phyloP scores from a whole-genome alignment of 2,113 vertebrate species.

The Phylloscopus trochiloides region DNA sequence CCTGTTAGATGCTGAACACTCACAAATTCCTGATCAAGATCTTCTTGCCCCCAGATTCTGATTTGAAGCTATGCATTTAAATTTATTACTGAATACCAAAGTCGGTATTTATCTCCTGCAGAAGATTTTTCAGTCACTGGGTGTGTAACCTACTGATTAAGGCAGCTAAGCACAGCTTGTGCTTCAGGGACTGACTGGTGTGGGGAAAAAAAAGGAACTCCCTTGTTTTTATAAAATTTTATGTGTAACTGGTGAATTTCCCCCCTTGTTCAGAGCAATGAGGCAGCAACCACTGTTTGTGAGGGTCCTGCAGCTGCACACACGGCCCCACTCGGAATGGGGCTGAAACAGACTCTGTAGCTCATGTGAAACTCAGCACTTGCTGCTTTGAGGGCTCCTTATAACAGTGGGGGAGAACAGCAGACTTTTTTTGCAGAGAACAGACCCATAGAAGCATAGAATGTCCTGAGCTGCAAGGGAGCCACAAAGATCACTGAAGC shows the following conservation, averaged over 20 bases:
- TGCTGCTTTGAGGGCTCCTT: not conserved
- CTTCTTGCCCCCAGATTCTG: not conserved
- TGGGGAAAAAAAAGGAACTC: not conserved
- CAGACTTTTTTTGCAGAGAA: not conserved
- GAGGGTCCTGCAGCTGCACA: not conserved
- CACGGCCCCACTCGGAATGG: fast-evolving
- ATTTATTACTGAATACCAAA: not conserved
- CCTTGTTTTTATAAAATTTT: not conserved
- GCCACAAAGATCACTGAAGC: not conserved
- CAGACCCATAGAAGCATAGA: not conserved
- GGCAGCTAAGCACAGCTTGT: not conserved
- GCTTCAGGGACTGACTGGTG: not conserved
- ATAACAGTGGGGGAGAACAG: not conserved
- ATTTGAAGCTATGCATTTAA: not conserved
- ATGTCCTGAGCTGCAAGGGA: not conserved
- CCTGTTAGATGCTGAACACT: not conserved
- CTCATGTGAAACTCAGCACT: not conserved
- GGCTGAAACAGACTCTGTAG: not conserved
- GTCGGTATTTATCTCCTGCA: not conserved
- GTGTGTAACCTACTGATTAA: not conserved
- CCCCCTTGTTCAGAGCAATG: not conserved
- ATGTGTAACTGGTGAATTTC: not conserved
- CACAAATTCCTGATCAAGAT: not conserved
- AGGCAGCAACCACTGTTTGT: not conserved
- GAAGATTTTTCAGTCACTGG: not conserved